A percentile compares a stretch with the other conserved stretches of the same genome.
Conservation (phyloP, 2,888 invertebrate species). For the Scrobipalpa atriplicella region DNA sequence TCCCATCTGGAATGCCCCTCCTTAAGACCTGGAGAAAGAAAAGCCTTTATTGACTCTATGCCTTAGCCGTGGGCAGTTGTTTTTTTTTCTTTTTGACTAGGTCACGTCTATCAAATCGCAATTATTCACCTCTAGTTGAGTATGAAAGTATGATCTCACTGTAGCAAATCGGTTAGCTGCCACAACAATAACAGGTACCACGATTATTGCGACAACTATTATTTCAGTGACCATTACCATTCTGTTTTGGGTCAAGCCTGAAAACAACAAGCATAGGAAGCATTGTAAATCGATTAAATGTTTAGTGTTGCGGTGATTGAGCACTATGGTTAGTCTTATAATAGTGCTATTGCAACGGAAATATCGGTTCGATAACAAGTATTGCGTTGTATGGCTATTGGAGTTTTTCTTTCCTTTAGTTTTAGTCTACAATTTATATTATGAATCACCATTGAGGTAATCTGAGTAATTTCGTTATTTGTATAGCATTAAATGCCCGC, state of each 20-base stretch:
- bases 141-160: not conserved
- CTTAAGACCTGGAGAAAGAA: too few relatives aligned
- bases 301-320: not conserved
- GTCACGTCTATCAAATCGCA: not conserved
- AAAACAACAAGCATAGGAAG: not conserved
- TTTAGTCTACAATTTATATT: too few relatives aligned
- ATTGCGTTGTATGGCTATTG: not conserved
- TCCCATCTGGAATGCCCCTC: too few relatives aligned
- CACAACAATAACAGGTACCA: not conserved
- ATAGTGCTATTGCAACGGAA: not conserved
- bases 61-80: too few relatives aligned
- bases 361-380: not conserved
- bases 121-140: not conserved
- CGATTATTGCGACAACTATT: not conserved
- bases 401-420: not conserved
- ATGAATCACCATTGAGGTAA: too few relatives aligned
- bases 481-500: too few relatives aligned
- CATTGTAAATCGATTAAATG: not conserved
- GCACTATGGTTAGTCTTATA: not conserved
- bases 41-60: too few relatives aligned
- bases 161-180: not conserved
- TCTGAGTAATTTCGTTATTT: too few relatives aligned
- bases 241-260: not conserved
- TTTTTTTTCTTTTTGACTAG: not conserved
- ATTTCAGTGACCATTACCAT: not conserved